These are phyloP conservation scores for Conus canariensis DNA, from an alignment of 2,888 invertebrate species.

Conservation along the genomic window DNA sequence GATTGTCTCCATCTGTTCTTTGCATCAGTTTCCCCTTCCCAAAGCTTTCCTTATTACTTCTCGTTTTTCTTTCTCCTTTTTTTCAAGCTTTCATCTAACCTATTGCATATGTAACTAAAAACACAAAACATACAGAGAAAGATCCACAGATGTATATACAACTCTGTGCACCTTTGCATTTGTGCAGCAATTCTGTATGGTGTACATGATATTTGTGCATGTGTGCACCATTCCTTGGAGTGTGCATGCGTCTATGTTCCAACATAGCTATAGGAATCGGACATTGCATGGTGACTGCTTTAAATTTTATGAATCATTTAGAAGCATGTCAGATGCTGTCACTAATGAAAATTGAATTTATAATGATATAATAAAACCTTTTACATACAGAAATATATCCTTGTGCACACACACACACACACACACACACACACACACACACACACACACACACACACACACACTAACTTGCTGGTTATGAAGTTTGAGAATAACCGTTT, in stretches of 20 bases:
- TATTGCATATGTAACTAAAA: too few species aligned
- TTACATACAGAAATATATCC: background rate
- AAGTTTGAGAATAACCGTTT: background rate
- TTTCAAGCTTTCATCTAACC: too few species aligned
- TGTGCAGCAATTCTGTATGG: too few species aligned
- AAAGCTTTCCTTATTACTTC: too few species aligned
- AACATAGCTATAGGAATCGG: background rate
- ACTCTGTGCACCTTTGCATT: too few species aligned
- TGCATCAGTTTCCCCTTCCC: too few species aligned
- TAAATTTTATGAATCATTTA: background rate
- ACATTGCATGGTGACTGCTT: background rate
- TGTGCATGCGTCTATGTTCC: background rate
- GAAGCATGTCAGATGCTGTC: too few species aligned
- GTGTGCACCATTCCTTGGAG: background rate
- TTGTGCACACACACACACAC: background rate
- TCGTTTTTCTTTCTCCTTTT: too few species aligned
- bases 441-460: background rate
- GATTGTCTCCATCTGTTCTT: too few species aligned
- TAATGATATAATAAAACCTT: too few species aligned
- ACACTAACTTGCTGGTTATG: background rate
- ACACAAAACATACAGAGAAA: too few species aligned
- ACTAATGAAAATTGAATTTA: background rate
- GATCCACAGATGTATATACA: too few species aligned
- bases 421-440: conserved; percentile 5
- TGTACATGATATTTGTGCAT: background rate